Percentiles rank a stretch among this genome's conserved stretches.
Evolutionary conservation across 2,113 vertebrate genomes (phyloP).

Genomic region (Xyrauchen texanus): DNA sequence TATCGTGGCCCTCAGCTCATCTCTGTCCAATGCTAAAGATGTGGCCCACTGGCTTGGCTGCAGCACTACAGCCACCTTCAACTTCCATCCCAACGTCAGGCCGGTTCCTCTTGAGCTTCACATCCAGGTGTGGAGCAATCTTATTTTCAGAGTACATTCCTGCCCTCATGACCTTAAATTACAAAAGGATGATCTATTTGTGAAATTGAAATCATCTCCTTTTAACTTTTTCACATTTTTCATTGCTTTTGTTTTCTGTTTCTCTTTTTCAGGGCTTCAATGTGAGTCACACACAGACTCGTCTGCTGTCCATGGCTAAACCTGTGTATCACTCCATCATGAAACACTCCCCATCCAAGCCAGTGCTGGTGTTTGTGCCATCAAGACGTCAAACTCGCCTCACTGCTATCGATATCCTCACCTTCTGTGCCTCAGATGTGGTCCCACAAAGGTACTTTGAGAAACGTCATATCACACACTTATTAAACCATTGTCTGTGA

Average conservation of each 20-base stretch:
- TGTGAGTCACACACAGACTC: conserved; percentile 96
- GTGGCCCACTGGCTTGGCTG: conserved; percentile 98
- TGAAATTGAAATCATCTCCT: too few species aligned
- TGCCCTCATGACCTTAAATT: background rate
- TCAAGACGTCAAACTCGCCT: conserved; percentile 96
- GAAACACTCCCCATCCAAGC: conserved; percentile 95
- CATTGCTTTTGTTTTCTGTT: too few species aligned
- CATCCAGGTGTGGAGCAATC: conserved; percentile 81
- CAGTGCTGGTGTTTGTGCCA: conserved; percentile 91
- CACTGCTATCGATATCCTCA: conserved; percentile 96
- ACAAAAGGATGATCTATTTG: background rate
- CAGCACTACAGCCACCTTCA: conserved; percentile 96
- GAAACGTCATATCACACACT: too few species aligned
- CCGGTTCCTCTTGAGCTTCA: conserved; percentile 95
- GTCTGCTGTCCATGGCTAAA: conserved; percentile 96
- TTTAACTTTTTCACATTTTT: too few species aligned
- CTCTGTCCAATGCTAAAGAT: conserved; percentile 95
- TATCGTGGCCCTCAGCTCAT: conserved; percentile 95
- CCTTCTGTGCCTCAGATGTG: conserved; percentile 91
- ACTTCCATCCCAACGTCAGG: conserved; percentile 97
- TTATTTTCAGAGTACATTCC: background rate
- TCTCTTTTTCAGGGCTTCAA: conserved; percentile 85
- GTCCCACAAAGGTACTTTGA: conserved; percentile 85
- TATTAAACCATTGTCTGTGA: too few species aligned
- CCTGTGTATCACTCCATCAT: conserved; percentile 95